Conservation (phyloP, 2,888 invertebrate species). For the Muschampia plurimacula region DNA sequence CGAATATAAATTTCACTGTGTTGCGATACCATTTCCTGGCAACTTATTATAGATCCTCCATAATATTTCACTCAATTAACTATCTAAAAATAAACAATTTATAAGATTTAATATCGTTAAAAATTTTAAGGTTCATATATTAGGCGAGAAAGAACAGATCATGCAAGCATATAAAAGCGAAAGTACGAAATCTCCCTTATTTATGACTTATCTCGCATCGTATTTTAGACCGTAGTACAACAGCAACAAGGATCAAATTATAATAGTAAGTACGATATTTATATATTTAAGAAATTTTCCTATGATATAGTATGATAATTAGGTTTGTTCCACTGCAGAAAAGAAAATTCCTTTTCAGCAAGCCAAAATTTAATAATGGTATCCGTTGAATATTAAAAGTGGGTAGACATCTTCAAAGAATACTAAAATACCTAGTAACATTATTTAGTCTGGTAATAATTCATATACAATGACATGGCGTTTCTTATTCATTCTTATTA, state of each 20-base stretch:
- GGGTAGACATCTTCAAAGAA: background rate
- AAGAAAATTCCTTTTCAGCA: background rate
- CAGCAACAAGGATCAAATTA: background rate
- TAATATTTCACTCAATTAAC: too few species aligned
- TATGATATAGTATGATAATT: constrained; percentile 3
- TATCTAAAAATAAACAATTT: too few species aligned
- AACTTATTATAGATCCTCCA: too few species aligned
- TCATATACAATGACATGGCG: background rate
- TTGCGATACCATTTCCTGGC: too few species aligned
- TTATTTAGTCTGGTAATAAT: background rate
- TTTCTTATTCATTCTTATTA: background rate
- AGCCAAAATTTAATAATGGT: background rate
- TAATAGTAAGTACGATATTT: background rate
- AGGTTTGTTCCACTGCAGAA: background rate
- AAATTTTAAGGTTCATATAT: background rate
- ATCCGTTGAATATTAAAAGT: background rate
- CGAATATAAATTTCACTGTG: too few species aligned
- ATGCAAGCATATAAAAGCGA: background rate
- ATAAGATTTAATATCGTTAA: too few species aligned
- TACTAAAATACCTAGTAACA: background rate
- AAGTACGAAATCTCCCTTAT: background rate
- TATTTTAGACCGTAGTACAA: background rate
- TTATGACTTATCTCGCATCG: background rate
- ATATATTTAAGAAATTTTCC: background rate
- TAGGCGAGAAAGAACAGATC: constrained; percentile 1